These are phyloP conservation scores for Sula dactylatra DNA, from an alignment of 2,113 vertebrate genomes.

Conservation along the genomic window DNA sequence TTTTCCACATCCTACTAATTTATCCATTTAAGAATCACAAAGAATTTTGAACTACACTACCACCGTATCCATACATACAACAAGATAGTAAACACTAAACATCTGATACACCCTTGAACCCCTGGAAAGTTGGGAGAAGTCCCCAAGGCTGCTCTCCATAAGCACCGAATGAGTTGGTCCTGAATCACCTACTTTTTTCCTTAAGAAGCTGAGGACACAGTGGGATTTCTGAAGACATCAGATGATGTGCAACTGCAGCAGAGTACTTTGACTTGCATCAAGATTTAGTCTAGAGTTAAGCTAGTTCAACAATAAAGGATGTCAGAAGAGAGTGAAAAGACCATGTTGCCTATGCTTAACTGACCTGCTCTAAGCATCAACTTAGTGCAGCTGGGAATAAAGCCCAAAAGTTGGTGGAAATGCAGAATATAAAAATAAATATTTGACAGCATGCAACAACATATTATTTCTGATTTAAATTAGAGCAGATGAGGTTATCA, in stretches of 20 bases:
- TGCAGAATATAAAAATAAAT: background rate
- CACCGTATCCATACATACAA: background rate
- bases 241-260: background rate
- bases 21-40: background rate
- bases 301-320: background rate
- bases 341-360: rapidly evolving
- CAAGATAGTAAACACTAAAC: background rate
- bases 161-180: background rate
- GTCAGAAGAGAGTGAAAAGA: background rate
- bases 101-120: background rate
- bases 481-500: background rate
- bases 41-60: background rate
- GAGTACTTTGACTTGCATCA: background rate
- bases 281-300: background rate
- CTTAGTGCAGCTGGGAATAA: background rate
- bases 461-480: background rate
- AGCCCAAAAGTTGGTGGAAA: background rate
- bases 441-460: background rate
- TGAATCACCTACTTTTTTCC: background rate
- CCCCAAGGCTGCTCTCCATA: background rate
- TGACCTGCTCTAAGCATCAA: background rate
- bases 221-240: background rate
- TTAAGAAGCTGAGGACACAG: background rate
- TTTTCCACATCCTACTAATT: background rate
- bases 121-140: background rate